A percentile compares a stretch with the other conserved stretches of the same genome.
phyloP scores from a whole-genome alignment of 2,113 vertebrate genomes.

The Eublepharis macularius region DNA sequence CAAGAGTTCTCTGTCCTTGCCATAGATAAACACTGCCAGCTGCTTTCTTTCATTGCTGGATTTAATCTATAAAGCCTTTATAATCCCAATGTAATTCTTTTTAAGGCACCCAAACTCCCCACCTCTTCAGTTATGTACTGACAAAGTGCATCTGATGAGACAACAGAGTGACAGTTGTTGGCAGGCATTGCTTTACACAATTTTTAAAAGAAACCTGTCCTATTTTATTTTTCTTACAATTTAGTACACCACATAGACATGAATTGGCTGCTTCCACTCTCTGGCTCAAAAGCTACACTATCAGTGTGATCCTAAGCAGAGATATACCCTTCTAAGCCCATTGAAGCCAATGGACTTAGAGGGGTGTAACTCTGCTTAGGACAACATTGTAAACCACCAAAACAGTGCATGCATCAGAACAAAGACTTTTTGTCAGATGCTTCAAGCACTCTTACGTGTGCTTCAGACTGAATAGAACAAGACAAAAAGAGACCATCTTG shows the following conservation, averaged over 20 bases:
- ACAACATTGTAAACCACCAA: conserved; percentile 20
- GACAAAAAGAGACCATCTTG: background rate
- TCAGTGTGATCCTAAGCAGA: too few relatives aligned
- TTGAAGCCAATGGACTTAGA: too few relatives aligned
- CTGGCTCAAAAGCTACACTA: background rate
- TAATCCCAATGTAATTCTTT: conserved; percentile 41
- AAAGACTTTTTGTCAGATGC: conserved; percentile 24
- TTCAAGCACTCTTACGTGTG: conserved; percentile 14
- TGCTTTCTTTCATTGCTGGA: conserved; percentile 1
- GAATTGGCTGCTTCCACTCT: conserved; percentile 46
- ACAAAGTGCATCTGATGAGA: conserved; percentile 55
- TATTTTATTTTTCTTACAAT: conserved; percentile 42
- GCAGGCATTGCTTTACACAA: conserved; percentile 45
- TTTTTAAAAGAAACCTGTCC: conserved; percentile 53
- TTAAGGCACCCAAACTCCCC: conserved; percentile 46
- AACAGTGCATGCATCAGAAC: conserved; percentile 25
- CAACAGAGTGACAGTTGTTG: conserved; percentile 54
- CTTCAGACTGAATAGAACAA: background rate
- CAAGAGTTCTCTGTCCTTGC: background rate
- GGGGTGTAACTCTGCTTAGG: too few relatives aligned
- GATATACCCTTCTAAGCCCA: too few relatives aligned
- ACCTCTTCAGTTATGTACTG: conserved; percentile 58
- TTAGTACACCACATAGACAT: conserved; percentile 58
- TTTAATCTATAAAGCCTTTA: conserved; percentile 26
- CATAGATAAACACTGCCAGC: background rate